Evolutionary conservation across 2,888 invertebrate genomes (phyloP).

Genomic region (Chironomus riparius): DNA sequence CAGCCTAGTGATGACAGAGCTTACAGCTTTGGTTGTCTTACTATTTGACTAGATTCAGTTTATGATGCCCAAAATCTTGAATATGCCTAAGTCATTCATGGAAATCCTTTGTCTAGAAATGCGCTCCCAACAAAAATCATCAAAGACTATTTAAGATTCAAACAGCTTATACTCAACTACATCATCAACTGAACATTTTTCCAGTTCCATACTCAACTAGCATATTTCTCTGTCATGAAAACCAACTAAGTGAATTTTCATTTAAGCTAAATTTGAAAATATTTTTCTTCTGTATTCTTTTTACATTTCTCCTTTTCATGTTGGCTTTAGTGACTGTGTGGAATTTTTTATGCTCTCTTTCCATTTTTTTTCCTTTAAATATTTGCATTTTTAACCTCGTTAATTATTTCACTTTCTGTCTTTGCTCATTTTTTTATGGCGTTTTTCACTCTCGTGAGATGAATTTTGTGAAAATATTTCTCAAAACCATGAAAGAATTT

Average conservation of each 20-base stretch:
- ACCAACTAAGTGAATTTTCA: constrained; percentile 6
- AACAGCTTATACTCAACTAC: no score
- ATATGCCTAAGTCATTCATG: no score
- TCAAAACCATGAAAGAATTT: no score
- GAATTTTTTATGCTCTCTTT: neutral
- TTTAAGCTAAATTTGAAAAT: neutral
- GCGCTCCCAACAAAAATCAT: no score
- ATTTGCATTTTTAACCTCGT: neutral
- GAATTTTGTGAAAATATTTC: neutral
- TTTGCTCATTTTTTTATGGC: neutral
- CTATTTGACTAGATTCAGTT: no score
- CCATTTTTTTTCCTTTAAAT: neutral
- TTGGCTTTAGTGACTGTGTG: no score
- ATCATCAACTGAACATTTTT: no score
- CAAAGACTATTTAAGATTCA: no score
- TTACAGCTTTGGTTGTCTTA: no score
- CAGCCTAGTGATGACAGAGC: no score
- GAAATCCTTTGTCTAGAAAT: no score
- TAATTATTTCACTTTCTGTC: neutral
- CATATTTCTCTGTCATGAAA: neutral
- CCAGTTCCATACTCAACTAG: neutral
- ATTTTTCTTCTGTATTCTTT: neutral
- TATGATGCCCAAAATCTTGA: no score
- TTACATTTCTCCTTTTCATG: neutral
- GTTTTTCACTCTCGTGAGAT: neutral